phyloP scores from a whole-genome alignment of 2,797 vertebrate genomes.

The Cygnus olor region DNA sequence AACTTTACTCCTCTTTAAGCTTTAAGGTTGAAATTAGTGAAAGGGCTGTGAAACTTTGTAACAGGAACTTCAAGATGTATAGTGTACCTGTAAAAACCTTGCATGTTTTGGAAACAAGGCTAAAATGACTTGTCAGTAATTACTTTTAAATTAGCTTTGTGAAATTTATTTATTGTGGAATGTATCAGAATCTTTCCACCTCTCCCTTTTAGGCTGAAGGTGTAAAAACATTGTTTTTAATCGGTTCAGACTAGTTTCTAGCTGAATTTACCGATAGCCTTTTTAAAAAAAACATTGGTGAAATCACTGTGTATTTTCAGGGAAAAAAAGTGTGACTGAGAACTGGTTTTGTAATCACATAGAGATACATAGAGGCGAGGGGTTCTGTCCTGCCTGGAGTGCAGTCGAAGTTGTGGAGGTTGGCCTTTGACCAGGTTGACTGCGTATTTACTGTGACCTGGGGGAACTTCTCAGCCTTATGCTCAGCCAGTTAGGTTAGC shows the following conservation, averaged over 20 bases:
- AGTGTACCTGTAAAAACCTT: not conserved
- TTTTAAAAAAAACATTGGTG: not conserved
- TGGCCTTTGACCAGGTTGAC: not conserved
- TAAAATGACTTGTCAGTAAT: not conserved
- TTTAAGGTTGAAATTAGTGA: not conserved
- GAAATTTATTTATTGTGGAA: conserved; percentile 4
- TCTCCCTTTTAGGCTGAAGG: not conserved
- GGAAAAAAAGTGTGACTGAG: not conserved
- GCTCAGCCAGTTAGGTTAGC: not conserved
- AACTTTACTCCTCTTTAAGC: not conserved
- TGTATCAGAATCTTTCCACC: not conserved
- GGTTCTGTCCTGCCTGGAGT: not conserved
- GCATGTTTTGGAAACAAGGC: not conserved
- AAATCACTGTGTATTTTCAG: conserved; percentile 29
- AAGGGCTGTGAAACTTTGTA: not conserved
- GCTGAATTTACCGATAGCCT: not conserved
- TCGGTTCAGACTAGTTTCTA: not conserved
- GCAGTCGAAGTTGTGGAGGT: not conserved
- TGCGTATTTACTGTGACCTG: not conserved
- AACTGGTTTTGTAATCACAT: not conserved
- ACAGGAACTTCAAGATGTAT: not conserved
- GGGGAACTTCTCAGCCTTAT: not conserved
- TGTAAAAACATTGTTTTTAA: not conserved
- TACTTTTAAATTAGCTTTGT: conserved; percentile 24
- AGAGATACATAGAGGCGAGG: not conserved